Evolutionary conservation across 2,113 vertebrate genomes (phyloP).

Genomic region (Pangasianodon gigas): DNA sequence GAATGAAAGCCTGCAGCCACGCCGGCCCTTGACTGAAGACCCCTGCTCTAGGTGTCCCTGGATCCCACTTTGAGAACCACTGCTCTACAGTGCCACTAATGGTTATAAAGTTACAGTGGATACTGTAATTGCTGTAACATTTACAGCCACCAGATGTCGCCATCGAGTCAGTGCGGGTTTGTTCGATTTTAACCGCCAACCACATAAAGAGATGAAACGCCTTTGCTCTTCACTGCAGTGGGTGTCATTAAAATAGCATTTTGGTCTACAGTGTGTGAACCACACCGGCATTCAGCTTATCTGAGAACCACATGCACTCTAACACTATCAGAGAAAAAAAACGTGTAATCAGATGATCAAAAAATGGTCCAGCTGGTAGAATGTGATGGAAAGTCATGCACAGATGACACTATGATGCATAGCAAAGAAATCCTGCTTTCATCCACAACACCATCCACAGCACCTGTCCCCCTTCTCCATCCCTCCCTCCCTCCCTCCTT

Average conservation of each 20-base stretch:
- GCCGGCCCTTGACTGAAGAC: neutral
- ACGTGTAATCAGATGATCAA: neutral
- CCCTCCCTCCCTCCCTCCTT: neutral
- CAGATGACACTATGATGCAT: neutral
- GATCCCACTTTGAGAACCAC: neutral
- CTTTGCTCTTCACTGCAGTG: neutral
- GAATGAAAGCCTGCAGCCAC: neutral
- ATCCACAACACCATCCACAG: neutral
- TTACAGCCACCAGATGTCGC: conserved; percentile 24
- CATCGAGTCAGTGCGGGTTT: neutral
- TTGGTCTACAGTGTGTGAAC: neutral
- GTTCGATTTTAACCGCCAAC: neutral
- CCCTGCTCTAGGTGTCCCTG: neutral
- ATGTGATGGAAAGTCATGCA: neutral
- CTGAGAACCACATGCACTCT: too few species aligned
- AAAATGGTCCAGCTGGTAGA: neutral
- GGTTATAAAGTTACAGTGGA: neutral
- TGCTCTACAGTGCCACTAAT: neutral
- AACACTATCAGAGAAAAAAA: neutral
- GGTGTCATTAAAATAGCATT: neutral
- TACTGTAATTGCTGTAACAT: neutral
- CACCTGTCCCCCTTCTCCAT: conserved; percentile 19
- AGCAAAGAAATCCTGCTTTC: neutral
- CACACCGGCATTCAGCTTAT: neutral
- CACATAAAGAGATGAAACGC: neutral